Evolutionary conservation across 2,888 invertebrate species (phyloP), one percentile per base, ranked within the genome.

Genomic region (Nemotelus nigrinus): DNA sequence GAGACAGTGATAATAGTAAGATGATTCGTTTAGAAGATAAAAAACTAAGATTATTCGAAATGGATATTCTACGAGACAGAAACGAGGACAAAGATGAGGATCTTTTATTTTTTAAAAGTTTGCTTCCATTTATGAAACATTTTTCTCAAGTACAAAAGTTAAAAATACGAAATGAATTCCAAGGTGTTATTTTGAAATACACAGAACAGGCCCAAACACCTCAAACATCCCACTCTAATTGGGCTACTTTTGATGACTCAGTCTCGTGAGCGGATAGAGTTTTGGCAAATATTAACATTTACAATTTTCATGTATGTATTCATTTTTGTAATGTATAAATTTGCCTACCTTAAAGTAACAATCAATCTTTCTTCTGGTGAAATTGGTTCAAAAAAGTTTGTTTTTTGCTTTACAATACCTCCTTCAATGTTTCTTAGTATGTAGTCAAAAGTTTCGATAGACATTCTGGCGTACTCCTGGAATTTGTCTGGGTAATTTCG

Each of bases 171-270:
- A 25, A 25, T 25, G 74, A 74, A 74, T 58, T 58, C 7, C 60
- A 74, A 74, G 60, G 44, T 58, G 58, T 74, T 2, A 58, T 74
- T 58, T 58, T 74, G 58, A 74, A 74, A 58, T 39, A 74, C 7
- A 10, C 58, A 3, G 25, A 25, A 25, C 25, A 25, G 25, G 25
- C 25, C 25, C 25, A 25, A 25, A 25, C 25, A 25, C 25, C 70
- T 43, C 60, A n/a, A 57, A n/a, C 60, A 74, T 74, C 58, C 57
- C 74, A 43, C 8, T 58, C 2, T 72, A 57, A 2, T 53, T 72
- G 58, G 72, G 44, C 41, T 57, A 41, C 71, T 5, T 57, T 43
- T 4, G 55, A 72, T 43, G 55, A 41, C 6, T 72, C 50, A 8
- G 50, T 8, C 8, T 50, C 58, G 4, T 58, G 41, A 5, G 60